Percentiles rank a stretch among this genome's conserved stretches.
Conservation (phyloP, 2,888 invertebrate genomes). For the Incurvaria masculella region DNA sequence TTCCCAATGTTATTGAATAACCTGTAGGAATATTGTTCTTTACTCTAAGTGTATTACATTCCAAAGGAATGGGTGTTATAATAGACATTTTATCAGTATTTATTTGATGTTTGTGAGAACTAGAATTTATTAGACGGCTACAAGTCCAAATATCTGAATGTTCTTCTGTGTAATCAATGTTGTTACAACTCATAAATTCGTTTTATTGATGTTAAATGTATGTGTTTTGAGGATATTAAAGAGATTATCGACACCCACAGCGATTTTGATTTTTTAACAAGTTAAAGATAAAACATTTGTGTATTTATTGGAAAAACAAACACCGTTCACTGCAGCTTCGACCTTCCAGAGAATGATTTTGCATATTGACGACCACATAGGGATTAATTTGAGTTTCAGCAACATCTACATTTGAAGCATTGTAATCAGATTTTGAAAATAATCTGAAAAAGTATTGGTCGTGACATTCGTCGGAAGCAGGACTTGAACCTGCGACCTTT, state of each 20-base stretch:
- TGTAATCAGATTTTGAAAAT: no score
- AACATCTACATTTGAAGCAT: no score
- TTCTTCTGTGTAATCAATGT: not conserved
- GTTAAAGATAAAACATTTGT: no score
- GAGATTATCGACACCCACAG: not conserved
- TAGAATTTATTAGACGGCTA: not conserved
- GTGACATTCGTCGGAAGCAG: no score
- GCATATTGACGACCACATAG: no score
- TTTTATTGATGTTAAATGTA: not conserved
- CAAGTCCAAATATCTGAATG: not conserved
- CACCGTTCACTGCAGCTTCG: no score
- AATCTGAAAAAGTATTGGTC: no score
- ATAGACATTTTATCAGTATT: not conserved
- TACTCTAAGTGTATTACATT: not conserved
- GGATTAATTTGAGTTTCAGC: no score
- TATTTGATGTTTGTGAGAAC: not conserved
- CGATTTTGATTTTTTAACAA: not conserved
- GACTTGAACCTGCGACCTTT: no score
- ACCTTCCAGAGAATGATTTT: no score
- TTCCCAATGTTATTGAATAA: constrained; percentile 23
- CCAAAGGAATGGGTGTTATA: not conserved
- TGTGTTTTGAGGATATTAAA: not conserved
- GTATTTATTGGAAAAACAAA: no score
- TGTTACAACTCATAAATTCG: not conserved
- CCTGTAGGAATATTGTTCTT: not conserved